Evolutionary conservation across 2,797 vertebrate genomes (phyloP).

Genomic region (Sardinella longiceps): DNA sequence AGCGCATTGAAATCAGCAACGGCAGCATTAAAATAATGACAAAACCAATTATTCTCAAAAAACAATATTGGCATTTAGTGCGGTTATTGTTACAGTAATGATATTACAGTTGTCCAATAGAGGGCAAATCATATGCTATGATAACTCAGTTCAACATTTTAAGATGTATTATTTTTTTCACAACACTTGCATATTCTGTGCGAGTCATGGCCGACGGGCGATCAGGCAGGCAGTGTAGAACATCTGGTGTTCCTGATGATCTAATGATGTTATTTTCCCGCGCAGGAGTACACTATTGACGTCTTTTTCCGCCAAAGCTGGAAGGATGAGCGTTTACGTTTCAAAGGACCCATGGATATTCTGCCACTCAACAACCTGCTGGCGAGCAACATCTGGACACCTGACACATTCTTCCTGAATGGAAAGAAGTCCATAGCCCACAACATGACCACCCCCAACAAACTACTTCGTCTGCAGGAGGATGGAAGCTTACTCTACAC

Average conservation of each 20-base stretch:
- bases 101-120: neutral
- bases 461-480: constrained; percentile 84
- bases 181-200: neutral
- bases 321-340: constrained; percentile 87
- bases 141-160: neutral
- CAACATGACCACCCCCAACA: constrained; percentile 91
- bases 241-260: neutral
- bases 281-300: constrained; percentile 88
- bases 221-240: neutral
- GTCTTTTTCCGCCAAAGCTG: constrained; percentile 92
- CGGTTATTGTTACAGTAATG: neutral
- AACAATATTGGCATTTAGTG: neutral
- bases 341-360: constrained; percentile 87
- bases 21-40: neutral
- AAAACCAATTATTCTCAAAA: neutral
- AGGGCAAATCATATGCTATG: neutral
- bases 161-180: neutral
- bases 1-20: neutral
- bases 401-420: constrained; percentile 89
- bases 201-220: neutral
- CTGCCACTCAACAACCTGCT: constrained; percentile 87
- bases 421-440: constrained; percentile 91
- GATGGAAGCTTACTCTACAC: constrained; percentile 92
- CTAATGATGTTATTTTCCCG: neutral
- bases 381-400: constrained; percentile 90